Evolutionary conservation across 2,797 vertebrate species (phyloP).

Genomic region (Pachyuromys duprasi): DNA sequence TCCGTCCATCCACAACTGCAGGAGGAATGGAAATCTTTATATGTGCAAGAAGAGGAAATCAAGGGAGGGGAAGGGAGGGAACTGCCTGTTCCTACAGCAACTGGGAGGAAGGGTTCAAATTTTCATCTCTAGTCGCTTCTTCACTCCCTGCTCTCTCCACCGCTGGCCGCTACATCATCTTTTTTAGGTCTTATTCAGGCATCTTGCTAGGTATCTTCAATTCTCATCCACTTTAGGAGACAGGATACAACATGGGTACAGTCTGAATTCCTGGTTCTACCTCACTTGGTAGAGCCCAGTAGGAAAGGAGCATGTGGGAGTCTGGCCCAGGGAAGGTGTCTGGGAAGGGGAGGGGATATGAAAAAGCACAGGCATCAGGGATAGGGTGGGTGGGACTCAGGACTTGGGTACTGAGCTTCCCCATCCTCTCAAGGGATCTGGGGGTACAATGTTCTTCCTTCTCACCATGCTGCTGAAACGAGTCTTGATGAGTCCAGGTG

Average conservation of each 20-base stretch:
- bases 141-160: neutral
- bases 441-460: neutral
- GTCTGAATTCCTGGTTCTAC: constrained; percentile 16
- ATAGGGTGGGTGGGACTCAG: neutral
- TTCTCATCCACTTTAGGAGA: constrained; percentile 24
- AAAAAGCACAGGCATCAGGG: neutral
- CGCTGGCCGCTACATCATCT: neutral
- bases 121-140: neutral
- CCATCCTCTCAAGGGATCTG: neutral
- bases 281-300: neutral
- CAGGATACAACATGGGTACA: neutral
- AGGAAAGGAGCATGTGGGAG: neutral
- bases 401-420: neutral
- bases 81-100: neutral
- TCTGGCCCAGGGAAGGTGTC: neutral
- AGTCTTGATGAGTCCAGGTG: constrained; percentile 94
- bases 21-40: constrained; percentile 36
- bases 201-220: neutral
- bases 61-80: neutral
- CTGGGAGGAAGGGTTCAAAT: neutral
- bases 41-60: neutral
- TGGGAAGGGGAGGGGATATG: neutral
- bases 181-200: neutral
- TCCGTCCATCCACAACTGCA: constrained; percentile 90
- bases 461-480: constrained; percentile 91